phyloP scores from a whole-genome alignment of 1,140 invertebrate genomes.

The Thaumatotibia leucotreta region DNA sequence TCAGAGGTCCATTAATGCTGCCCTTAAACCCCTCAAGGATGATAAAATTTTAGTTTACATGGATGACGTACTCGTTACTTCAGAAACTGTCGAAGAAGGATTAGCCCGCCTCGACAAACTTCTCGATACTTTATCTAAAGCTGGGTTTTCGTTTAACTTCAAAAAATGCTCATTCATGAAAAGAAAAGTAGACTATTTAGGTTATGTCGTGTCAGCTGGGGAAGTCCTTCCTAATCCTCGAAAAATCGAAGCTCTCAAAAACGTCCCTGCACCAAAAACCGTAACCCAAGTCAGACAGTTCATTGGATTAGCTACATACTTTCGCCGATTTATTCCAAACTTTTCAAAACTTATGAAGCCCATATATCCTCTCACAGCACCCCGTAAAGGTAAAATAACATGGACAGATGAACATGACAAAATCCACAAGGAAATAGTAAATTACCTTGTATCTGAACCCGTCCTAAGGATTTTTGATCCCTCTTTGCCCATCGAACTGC shows the following conservation, averaged over 20 bases:
- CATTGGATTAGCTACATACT: constrained; percentile 41
- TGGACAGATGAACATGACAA: constrained; percentile 25
- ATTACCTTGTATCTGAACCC: constrained; percentile 34
- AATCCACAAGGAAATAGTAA: constrained; percentile 21
- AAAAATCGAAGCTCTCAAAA: constrained; percentile 26
- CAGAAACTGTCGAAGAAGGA: constrained; percentile 22
- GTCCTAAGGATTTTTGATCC: constrained; percentile 49
- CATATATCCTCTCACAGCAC: constrained; percentile 27
- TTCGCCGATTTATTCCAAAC: constrained; percentile 39
- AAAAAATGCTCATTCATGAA: constrained; percentile 38
- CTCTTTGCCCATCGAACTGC: constrained; percentile 39
- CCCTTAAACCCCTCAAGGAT: constrained; percentile 15
- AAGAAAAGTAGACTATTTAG: constrained; percentile 24
- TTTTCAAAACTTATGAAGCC: constrained; percentile 33
- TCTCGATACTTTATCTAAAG: constrained; percentile 17
- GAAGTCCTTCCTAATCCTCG: constrained; percentile 23
- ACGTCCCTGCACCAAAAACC: constrained; percentile 29
- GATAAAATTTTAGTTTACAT: constrained; percentile 22
- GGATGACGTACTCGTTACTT: constrained; percentile 29
- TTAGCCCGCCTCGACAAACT: constrained; percentile 21
- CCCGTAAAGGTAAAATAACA: constrained; percentile 12
- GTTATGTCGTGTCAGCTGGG: constrained; percentile 18
- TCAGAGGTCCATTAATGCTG: constrained; percentile 35
- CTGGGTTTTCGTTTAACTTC: constrained; percentile 34
- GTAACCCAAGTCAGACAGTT: constrained; percentile 36